Evolutionary conservation across 2,113 vertebrate species (phyloP).

Genomic region (Quiscalus mexicanus): DNA sequence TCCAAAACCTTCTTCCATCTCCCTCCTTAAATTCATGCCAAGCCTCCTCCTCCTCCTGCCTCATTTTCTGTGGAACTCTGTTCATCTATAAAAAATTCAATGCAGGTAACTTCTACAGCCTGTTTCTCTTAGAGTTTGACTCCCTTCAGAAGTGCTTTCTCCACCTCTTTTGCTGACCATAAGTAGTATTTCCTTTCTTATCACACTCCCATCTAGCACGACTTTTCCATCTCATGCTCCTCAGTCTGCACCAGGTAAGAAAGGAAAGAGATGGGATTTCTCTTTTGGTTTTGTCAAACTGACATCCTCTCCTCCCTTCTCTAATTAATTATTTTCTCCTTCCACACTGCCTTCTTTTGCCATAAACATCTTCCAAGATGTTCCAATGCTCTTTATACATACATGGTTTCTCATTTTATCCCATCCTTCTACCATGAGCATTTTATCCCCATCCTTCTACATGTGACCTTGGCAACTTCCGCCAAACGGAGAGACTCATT

Average conservation of each 20-base stretch:
- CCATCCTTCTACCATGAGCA: not conserved
- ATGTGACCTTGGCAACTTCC: not conserved
- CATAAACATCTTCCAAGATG: not conserved
- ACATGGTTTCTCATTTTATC: not conserved
- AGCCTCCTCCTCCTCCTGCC: not conserved
- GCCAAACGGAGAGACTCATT: not conserved
- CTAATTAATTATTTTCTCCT: not conserved
- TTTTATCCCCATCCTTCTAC: no score
- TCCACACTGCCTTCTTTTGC: not conserved
- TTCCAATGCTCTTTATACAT: not conserved
- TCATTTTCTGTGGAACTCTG: not conserved
- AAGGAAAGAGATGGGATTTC: not conserved
- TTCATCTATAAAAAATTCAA: not conserved
- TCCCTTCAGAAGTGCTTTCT: not conserved
- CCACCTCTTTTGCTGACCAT: not conserved
- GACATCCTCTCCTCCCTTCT: not conserved
- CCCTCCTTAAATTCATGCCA: not conserved
- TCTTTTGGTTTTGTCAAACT: not conserved
- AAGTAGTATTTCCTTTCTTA: not conserved
- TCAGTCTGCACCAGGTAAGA: not conserved
- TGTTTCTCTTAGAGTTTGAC: not conserved
- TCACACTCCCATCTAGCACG: not conserved
- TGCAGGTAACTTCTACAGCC: not conserved
- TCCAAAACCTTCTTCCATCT: not conserved
- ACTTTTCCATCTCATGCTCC: not conserved